Percentiles rank a stretch among this genome's conserved stretches.
Evolutionary conservation across 2,797 vertebrate species (phyloP).

Genomic region (Nyctalus aviator): DNA sequence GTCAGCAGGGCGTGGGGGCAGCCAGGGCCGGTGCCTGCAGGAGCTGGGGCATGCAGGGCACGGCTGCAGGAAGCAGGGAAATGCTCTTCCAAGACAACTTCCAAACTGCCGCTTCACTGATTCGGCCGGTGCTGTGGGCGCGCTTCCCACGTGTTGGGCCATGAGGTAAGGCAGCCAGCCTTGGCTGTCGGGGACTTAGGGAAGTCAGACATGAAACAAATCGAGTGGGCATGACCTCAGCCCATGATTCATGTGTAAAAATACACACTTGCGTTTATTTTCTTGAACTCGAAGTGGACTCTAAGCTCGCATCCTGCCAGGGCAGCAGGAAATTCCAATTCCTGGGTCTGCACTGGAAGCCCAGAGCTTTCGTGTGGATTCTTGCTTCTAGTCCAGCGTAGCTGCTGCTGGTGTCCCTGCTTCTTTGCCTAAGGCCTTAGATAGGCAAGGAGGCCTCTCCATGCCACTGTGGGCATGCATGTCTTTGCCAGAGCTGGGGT

Average conservation of each 20-base stretch:
- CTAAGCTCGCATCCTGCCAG: slow-evolving; percentile 15
- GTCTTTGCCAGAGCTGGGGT: no score
- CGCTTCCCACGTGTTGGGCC: not conserved
- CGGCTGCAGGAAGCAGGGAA: not conserved
- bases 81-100: not conserved
- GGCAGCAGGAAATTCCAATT: slow-evolving; percentile 60
- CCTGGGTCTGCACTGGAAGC: not conserved
- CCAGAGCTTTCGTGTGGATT: not conserved
- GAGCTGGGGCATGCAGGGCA: not conserved
- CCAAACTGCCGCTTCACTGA: not conserved
- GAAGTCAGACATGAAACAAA: slow-evolving; percentile 64
- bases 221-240: not conserved
- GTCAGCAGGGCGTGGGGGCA: not conserved
- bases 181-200: slow-evolving; percentile 27
- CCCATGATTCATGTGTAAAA: slow-evolving; percentile 39
- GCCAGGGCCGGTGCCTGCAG: not conserved
- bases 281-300: slow-evolving; percentile 55
- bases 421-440: not conserved
- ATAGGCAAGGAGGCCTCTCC: not conserved
- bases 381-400: not conserved
- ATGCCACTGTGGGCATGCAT: no score
- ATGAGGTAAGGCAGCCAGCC: not conserved
- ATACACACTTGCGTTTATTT: slow-evolving; percentile 68
- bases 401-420: not conserved
- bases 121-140: slow-evolving; percentile 5